phyloP scores from a whole-genome alignment of 2,888 invertebrate genomes.

The Drosophila mettleri region DNA sequence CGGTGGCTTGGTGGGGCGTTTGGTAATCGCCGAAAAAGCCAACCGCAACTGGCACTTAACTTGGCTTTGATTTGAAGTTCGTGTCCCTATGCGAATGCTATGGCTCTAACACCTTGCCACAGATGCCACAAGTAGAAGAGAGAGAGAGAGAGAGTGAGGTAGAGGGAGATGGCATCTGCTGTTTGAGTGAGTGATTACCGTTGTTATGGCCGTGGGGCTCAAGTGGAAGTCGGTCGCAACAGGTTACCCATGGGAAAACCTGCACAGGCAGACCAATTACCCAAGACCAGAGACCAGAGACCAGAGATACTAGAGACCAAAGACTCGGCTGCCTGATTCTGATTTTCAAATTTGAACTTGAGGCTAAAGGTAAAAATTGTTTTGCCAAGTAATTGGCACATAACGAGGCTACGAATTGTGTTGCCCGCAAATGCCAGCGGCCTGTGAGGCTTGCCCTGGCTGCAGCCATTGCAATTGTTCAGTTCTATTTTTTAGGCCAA shows the following conservation, averaged over 20 bases:
- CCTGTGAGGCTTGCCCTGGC: constrained; percentile 19
- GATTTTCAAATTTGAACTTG: constrained; percentile 85
- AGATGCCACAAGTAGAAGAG: constrained; percentile 16
- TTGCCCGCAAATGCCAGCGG: constrained; percentile 21
- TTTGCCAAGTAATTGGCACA: constrained; percentile 84
- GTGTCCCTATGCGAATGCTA: constrained; percentile 81
- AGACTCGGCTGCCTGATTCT: constrained; percentile 66
- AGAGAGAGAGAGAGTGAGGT: neutral
- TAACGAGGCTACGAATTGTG: constrained; percentile 63
- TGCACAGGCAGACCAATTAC: constrained; percentile 68
- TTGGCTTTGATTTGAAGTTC: constrained; percentile 84
- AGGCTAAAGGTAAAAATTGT: constrained; percentile 85
- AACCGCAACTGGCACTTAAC: constrained; percentile 76
- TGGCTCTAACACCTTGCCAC: constrained; percentile 71
- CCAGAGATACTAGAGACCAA: neutral
- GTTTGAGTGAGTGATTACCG: constrained; percentile 78
- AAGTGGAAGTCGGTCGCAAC: constrained; percentile 70
- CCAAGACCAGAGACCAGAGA: constrained; percentile 16
- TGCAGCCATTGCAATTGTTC: constrained; percentile 2
- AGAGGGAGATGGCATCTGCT: constrained; percentile 21
- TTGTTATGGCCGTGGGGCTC: constrained; percentile 47
- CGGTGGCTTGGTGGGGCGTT: constrained; percentile 1
- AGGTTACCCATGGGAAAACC: constrained; percentile 82
- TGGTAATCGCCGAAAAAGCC: constrained; percentile 28
- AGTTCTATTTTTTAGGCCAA: constrained; percentile 13